phyloP scores from a whole-genome alignment of 2,113 vertebrate genomes.

The Dasyprocta punctata region DNA sequence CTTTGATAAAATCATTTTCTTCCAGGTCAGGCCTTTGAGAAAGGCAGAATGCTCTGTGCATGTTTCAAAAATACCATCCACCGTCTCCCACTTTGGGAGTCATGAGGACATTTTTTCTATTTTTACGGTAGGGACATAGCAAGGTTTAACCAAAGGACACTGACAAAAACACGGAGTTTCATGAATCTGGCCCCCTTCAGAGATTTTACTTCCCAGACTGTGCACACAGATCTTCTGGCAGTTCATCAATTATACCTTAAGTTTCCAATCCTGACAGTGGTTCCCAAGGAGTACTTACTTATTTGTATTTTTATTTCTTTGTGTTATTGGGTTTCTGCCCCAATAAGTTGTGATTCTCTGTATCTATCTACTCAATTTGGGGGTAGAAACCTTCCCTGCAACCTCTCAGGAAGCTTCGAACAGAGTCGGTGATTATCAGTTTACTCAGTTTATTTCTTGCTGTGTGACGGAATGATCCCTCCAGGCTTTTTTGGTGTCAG shows the following conservation, averaged over 20 bases:
- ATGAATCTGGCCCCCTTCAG: background rate
- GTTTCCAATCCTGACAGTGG: background rate
- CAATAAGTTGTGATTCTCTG: background rate
- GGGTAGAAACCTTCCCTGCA: background rate
- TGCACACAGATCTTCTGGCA: background rate
- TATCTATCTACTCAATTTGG: background rate
- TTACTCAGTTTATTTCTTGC: background rate
- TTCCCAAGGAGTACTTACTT: background rate
- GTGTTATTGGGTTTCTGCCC: background rate
- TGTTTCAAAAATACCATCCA: background rate
- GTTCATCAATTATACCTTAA: background rate
- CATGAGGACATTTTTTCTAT: background rate
- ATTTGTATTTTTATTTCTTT: background rate
- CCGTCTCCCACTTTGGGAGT: background rate
- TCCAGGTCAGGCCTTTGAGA: background rate
- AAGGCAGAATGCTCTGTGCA: background rate
- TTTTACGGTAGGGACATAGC: background rate
- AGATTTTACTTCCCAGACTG: background rate
- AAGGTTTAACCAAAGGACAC: background rate
- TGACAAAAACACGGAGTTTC: background rate
- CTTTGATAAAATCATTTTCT: background rate
- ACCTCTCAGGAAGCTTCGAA: background rate
- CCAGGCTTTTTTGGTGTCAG: background rate
- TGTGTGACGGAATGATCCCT: background rate
- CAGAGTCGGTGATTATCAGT: background rate